Conservation (phyloP, 35 echinoderm and acorn worm genomes). For the Ptychodera flava region DNA sequence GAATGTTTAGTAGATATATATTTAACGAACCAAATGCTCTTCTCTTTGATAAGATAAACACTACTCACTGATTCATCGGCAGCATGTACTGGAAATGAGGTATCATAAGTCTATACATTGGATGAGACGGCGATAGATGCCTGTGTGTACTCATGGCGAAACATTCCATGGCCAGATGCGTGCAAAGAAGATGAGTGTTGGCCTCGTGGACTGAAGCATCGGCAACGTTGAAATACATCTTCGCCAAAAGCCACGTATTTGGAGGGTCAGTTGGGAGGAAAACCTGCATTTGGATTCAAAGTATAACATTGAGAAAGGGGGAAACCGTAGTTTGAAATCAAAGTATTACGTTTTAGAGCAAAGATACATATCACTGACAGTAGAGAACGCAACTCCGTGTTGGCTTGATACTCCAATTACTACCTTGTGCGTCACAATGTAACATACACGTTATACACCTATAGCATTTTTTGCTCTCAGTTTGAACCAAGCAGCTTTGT, state of each 20-base stretch:
- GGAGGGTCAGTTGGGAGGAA: conserved; percentile 68
- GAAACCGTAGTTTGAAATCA: no score
- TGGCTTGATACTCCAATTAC: no score
- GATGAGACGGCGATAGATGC: conserved; percentile 77
- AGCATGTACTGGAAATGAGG: conserved; percentile 71
- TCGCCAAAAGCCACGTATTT: conserved; percentile 83
- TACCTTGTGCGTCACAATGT: no score
- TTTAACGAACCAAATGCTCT: no score
- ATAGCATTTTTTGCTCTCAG: no score
- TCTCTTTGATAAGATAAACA: background rate
- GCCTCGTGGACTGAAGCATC: conserved; percentile 77
- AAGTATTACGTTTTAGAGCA: no score
- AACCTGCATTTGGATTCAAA: conserved; percentile 28
- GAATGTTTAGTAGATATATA: no score
- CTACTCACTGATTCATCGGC: conserved; percentile 41
- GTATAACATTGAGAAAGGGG: no score
- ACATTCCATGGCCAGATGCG: conserved; percentile 59
- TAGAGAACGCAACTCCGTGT: no score
- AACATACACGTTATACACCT: no score
- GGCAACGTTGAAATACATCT: conserved; percentile 84
- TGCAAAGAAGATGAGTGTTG: conserved; percentile 46
- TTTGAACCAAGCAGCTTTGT: no score
- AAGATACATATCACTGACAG: no score
- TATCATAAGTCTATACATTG: conserved; percentile 57
- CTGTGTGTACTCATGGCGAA: conserved; percentile 54